Evolutionary conservation across 2,113 vertebrate genomes (phyloP), one percentile per base, ranked within the genome.

Genomic region (Thomomys bottae): DNA sequence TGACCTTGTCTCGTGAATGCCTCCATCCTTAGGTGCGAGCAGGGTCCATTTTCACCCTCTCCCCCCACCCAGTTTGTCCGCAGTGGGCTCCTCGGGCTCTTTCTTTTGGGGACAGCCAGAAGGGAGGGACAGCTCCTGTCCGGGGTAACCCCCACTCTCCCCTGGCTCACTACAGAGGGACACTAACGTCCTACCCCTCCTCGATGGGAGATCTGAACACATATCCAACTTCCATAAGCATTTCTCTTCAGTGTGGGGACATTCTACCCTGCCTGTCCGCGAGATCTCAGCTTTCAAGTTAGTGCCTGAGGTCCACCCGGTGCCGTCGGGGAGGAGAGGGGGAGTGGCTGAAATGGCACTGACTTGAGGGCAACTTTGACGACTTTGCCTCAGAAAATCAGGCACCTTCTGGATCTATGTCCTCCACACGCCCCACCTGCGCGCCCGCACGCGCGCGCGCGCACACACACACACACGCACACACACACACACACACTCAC

Each of bases 311-410:
- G 66, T 45, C 71, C 64, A 38, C 5, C 82, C 75, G 67, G 84
- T 30, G 42, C 84, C 78, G 83, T 59, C 40, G 17, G 68, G 40
- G 40, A 79, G 78, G 72, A 4, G 0, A 28, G 87, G 57, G 61
- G 23, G 40, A 83, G 82, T 78, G 90, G 73, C 0, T 78, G 71
- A 28, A 63, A 79, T 12, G 94, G 78, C 84, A 26, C 34, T 1
- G 15, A 64, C 84, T 86, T 36, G 42, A 80, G 88, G 83, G 59
- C 93, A 94, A 96, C 94, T 97, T 78, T 67, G 90, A 87, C 23
- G 83, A 87, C 80, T 91, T 85, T 82, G 86, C 88, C 78, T 68
- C 21, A 28, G 91, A 40, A 93, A 71, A 36, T 57, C 17, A 28
- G 67, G 59, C 80, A 54, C 59, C 63, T 54, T 63, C 63, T 36